Evolutionary conservation across 1,140 invertebrate species (phyloP).

Genomic region (Pantala flavescens): DNA sequence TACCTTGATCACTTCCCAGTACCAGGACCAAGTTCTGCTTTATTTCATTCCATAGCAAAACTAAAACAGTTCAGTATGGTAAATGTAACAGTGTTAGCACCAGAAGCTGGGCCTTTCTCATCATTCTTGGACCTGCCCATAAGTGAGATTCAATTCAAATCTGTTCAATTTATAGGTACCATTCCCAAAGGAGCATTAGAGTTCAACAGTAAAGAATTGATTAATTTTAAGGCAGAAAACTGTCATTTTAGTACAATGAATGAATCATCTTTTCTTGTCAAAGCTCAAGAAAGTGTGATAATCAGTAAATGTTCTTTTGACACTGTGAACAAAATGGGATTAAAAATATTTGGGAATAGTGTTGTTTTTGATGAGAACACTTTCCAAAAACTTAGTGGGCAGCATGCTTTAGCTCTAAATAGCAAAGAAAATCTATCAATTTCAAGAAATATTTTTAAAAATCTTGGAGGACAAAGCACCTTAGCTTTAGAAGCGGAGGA

Average conservation of each 20-base stretch:
- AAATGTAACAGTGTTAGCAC: neutral
- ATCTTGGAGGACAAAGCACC: neutral
- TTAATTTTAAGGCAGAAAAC: neutral
- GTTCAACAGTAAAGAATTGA: neutral
- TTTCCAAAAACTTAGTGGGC: neutral
- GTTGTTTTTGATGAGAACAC: neutral
- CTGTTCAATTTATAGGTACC: neutral
- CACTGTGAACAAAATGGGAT: neutral
- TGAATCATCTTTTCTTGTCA: neutral
- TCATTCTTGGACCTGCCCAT: neutral
- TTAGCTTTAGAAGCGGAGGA: neutral
- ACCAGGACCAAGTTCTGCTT: neutral
- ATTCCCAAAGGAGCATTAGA: neutral
- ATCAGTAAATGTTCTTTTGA: neutral
- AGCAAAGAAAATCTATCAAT: neutral
- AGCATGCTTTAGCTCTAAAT: neutral
- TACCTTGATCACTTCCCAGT: neutral
- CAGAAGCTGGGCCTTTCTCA: neutral
- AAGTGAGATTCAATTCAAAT: neutral
- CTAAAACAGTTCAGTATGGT: neutral
- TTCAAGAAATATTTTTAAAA: neutral
- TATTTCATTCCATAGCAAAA: neutral
- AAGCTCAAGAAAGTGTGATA: neutral
- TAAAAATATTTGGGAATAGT: neutral
- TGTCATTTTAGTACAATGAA: neutral